Conservation (phyloP, 2,888 invertebrate species). For the Apamea monoglypha region DNA sequence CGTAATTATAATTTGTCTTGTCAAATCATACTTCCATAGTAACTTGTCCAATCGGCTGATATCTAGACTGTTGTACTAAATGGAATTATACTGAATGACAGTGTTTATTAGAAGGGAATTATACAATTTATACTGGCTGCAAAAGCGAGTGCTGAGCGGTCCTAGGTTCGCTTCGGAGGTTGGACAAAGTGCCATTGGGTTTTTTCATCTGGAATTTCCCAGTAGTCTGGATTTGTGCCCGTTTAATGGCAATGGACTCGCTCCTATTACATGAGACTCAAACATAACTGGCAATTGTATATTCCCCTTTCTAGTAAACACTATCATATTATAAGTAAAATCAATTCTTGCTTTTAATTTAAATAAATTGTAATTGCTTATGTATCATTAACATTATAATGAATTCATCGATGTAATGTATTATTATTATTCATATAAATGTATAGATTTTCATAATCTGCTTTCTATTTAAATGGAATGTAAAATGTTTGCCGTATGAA, state of each 20-base stretch:
- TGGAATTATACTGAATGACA: conserved; percentile 48
- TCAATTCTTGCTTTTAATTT: conserved; percentile 44
- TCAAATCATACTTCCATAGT: conserved; percentile 57
- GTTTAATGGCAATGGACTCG: neutral
- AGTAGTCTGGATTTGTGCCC: neutral
- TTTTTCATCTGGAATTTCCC: neutral
- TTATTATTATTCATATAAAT: conserved; percentile 41
- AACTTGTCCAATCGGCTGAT: conserved; percentile 56
- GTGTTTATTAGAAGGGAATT: conserved; percentile 39
- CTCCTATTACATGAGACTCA: neutral
- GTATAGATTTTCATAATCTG: conserved; percentile 34
- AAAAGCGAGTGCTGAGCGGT: neutral
- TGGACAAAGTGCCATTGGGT: neutral
- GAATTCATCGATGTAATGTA: conserved; percentile 45
- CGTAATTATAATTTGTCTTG: conserved; percentile 5
- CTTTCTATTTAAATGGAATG: conserved; percentile 31
- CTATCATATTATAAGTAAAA: conserved; percentile 26
- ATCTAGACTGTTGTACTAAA: conserved; percentile 58
- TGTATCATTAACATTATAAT: conserved; percentile 33
- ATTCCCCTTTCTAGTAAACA: conserved; percentile 20
- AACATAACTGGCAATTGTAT: neutral
- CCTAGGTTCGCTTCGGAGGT: neutral
- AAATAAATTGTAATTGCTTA: conserved; percentile 32
- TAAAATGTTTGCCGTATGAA: neutral
- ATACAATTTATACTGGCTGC: neutral